Evolutionary conservation across 2,888 invertebrate species (phyloP).

Genomic region (Masnerella sp.): DNA sequence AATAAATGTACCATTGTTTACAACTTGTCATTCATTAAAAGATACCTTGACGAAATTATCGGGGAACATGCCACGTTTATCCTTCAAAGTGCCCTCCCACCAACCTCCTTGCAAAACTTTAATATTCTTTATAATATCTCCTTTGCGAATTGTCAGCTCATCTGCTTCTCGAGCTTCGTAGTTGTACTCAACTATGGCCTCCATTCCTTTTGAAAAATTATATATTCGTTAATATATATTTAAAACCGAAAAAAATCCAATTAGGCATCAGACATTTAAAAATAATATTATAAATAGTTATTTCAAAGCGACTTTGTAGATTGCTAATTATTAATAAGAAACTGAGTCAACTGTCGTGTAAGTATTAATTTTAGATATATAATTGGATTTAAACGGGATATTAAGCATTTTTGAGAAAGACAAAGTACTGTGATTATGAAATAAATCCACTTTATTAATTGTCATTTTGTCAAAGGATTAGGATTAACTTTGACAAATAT

Average conservation of each 20-base stretch:
- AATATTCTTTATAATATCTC: slow-evolving; percentile 90
- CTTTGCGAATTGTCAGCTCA: slow-evolving; percentile 89
- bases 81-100: slow-evolving; percentile 92
- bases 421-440: too few species aligned
- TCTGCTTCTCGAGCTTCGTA: slow-evolving; percentile 91
- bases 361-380: too few species aligned
- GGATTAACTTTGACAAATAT: too few species aligned
- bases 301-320: too few species aligned
- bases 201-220: slow-evolving; percentile 72
- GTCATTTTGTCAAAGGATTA: too few species aligned
- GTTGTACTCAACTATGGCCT: slow-evolving; percentile 91
- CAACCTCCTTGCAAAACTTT: slow-evolving; percentile 89
- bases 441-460: too few species aligned
- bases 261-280: neutral
- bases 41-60: slow-evolving; percentile 91
- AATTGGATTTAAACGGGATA: too few species aligned
- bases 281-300: neutral
- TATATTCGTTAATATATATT: neutral
- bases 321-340: too few species aligned
- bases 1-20: too few species aligned
- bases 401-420: too few species aligned
- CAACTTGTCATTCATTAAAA: too few species aligned
- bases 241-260: slow-evolving; percentile 8
- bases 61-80: slow-evolving; percentile 93
- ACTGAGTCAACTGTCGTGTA: too few species aligned